Conservation (phyloP, 2,888 invertebrate genomes). For the Cephus pygmeus region DNA sequence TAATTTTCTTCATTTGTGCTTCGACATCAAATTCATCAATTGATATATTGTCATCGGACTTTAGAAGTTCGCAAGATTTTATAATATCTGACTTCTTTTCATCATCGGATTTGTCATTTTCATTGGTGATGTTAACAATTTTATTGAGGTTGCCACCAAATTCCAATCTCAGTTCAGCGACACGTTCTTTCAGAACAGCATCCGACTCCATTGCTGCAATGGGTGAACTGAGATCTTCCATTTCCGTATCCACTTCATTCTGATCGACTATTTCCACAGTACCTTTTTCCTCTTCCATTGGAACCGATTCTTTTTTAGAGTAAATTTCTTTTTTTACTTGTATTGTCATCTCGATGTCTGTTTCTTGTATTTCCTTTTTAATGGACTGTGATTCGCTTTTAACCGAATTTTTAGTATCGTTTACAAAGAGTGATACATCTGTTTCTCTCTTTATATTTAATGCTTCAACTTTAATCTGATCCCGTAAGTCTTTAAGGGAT, state of each 20-base stretch:
- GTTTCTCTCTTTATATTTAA: slow-evolving; percentile 11
- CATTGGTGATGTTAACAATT: slow-evolving; percentile 37
- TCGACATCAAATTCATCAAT: slow-evolving; percentile 63
- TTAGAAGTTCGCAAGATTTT: slow-evolving; percentile 39
- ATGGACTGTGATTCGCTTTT: slow-evolving; percentile 21
- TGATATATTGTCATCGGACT: slow-evolving; percentile 49
- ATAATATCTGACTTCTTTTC: slow-evolving; percentile 27
- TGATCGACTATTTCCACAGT: slow-evolving; percentile 64
- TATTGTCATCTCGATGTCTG: neutral
- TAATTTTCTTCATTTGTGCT: slow-evolving; percentile 63
- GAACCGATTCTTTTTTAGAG: slow-evolving; percentile 17
- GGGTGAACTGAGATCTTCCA: slow-evolving; percentile 65
- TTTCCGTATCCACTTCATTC: slow-evolving; percentile 57
- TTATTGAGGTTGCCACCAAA: slow-evolving; percentile 55
- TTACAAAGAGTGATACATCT: slow-evolving; percentile 12
- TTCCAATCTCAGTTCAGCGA: slow-evolving; percentile 67
- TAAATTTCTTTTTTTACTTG: slow-evolving; percentile 11
- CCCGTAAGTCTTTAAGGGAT: slow-evolving; percentile 4
- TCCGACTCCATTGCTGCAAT: slow-evolving; percentile 64
- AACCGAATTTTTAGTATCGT: slow-evolving; percentile 2
- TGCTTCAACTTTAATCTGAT: slow-evolving; percentile 20
- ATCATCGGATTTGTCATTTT: slow-evolving; percentile 46
- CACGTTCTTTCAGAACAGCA: slow-evolving; percentile 64
- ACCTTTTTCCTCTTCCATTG: slow-evolving; percentile 42
- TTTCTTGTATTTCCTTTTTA: slow-evolving; percentile 18